phyloP scores from a whole-genome alignment of 2,797 vertebrate species.

The Sandelia bainsii region DNA sequence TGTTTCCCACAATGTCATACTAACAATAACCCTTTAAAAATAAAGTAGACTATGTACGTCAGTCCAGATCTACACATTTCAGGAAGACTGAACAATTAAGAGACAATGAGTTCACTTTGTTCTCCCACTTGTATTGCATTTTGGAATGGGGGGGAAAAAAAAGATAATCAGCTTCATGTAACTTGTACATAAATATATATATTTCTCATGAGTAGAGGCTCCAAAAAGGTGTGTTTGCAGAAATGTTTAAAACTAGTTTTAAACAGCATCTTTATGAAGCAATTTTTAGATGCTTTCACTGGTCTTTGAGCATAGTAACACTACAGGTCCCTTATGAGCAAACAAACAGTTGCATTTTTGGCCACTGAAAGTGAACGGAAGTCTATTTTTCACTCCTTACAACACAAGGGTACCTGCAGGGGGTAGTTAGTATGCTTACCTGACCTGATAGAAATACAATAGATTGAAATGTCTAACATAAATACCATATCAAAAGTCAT shows the following conservation, averaged over 20 bases:
- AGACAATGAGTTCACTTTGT: constrained; percentile 59
- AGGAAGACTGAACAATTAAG: constrained; percentile 64
- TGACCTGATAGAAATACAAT: constrained; percentile 21
- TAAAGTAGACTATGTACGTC: constrained; percentile 31
- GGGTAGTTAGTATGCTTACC: constrained; percentile 8
- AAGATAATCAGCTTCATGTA: constrained; percentile 15
- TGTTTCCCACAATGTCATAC: constrained; percentile 38
- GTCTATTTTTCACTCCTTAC: neutral
- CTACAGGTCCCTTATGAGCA: constrained; percentile 14
- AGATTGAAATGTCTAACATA: constrained; percentile 15
- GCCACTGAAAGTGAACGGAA: neutral
- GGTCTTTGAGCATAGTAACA: constrained; percentile 34
- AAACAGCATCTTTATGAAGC: constrained; percentile 30
- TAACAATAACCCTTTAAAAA: constrained; percentile 31
- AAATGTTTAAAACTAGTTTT: constrained; percentile 19
- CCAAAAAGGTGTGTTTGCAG: constrained; percentile 32
- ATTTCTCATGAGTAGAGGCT: constrained; percentile 21
- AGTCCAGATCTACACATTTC: constrained; percentile 43
- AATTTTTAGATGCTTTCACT: constrained; percentile 30
- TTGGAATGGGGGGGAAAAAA: constrained; percentile 21
- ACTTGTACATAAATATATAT: neutral
- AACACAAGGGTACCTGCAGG: constrained; percentile 19
- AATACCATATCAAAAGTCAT: constrained; percentile 47
- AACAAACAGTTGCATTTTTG: constrained; percentile 2
- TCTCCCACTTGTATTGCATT: constrained; percentile 75